Evolutionary conservation across 2,113 vertebrate species (phyloP).

Genomic region (Albula goreensis): DNA sequence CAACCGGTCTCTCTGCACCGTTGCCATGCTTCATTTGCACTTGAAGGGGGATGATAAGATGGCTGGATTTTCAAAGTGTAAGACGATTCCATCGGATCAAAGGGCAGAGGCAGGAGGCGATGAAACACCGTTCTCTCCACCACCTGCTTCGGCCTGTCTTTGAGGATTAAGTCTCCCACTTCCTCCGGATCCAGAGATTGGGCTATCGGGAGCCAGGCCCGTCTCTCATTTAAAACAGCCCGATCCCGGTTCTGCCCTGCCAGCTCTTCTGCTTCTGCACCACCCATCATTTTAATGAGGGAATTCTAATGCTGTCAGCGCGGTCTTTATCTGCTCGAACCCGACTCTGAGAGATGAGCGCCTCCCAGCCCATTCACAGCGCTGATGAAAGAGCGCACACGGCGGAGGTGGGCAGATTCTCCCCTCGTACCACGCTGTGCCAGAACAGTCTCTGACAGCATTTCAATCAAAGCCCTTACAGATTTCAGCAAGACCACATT

Average conservation of each 20-base stretch:
- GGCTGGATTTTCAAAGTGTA: constrained; percentile 22
- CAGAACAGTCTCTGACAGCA: not conserved
- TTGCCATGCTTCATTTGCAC: not conserved
- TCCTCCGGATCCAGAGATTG: constrained; percentile 32
- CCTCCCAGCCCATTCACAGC: not conserved
- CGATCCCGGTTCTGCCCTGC: not conserved
- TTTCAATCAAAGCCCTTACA: constrained; percentile 14
- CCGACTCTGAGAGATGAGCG: not conserved
- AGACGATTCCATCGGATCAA: constrained; percentile 38
- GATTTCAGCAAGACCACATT: not conserved
- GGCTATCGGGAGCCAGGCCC: constrained; percentile 16
- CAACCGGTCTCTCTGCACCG: not conserved
- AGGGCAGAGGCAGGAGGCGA: constrained; percentile 23
- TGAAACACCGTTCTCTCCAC: constrained; percentile 29
- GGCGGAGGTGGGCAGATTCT: constrained; percentile 4
- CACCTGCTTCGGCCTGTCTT: constrained; percentile 29
- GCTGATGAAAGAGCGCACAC: not conserved
- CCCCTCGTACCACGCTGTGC: not conserved
- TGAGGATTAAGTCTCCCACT: constrained; percentile 21
- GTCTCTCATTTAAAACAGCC: not conserved
- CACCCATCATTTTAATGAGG: constrained; percentile 11
- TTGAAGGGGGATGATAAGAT: constrained; percentile 25
- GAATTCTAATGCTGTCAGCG: not conserved
- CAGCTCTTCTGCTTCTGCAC: not conserved
- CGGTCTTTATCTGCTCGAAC: not conserved